These are phyloP conservation scores for Drosophila auraria DNA, from an alignment of 1,140 invertebrate species.

Conservation along the genomic window DNA sequence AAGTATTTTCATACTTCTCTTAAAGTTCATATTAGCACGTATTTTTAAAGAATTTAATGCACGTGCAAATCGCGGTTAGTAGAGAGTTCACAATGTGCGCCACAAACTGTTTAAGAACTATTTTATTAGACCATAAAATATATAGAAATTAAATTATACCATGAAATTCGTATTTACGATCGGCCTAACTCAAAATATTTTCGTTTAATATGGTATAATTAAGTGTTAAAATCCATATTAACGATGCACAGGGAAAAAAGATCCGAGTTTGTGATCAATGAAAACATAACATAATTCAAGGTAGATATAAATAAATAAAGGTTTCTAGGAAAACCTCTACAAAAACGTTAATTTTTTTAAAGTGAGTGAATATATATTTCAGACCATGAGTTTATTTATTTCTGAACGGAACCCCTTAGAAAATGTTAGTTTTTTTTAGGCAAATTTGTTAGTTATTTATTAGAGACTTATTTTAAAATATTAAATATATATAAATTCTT, in stretches of 20 bases:
- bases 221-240: not conserved
- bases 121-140: not conserved
- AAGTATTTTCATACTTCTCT: not conserved
- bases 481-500: not conserved
- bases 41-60: constrained; percentile 5
- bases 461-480: not conserved
- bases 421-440: not conserved
- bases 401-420: not conserved
- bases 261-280: too few relatives aligned
- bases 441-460: not conserved
- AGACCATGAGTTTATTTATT: not conserved
- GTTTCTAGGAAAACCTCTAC: not conserved
- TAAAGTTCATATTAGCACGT: constrained; percentile 14
- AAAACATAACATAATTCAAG: too few relatives aligned
- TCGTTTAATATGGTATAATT: too few relatives aligned
- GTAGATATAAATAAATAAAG: not conserved
- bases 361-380: not conserved
- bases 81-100: not conserved
- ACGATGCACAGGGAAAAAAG: too few relatives aligned
- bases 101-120: not conserved
- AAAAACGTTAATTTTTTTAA: not conserved
- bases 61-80: not conserved
- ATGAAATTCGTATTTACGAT: too few relatives aligned
- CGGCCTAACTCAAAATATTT: too few relatives aligned
- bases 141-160: too few relatives aligned